Evolutionary conservation across 2,113 vertebrate species (phyloP).

Genomic region (Pycnonotus jocosus): DNA sequence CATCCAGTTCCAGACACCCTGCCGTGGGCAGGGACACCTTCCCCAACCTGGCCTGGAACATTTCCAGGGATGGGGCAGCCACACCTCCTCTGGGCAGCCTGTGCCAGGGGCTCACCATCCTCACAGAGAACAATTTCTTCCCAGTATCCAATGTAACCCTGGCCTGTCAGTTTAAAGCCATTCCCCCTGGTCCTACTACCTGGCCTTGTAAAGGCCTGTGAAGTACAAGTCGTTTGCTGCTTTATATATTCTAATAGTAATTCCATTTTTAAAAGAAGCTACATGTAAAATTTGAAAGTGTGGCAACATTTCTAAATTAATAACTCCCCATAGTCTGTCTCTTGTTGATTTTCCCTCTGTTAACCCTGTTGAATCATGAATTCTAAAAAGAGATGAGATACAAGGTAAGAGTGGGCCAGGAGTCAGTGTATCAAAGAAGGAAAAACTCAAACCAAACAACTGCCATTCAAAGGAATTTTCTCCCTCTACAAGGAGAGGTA

Average conservation of each 20-base stretch:
- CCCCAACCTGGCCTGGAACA: not conserved
- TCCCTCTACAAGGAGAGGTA: not conserved
- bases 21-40: not conserved
- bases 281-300: not conserved
- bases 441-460: not conserved
- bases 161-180: not conserved
- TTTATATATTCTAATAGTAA: not conserved
- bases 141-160: too few species aligned
- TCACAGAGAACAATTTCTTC: not conserved
- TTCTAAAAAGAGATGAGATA: not conserved
- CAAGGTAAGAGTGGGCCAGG: not conserved
- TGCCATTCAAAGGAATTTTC: not conserved
- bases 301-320: not conserved
- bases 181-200: not conserved
- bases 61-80: not conserved
- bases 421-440: not conserved
- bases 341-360: not conserved
- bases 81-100: not conserved
- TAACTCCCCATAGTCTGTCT: not conserved
- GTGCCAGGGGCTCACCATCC: not conserved
- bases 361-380: not conserved
- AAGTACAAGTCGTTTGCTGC: not conserved
- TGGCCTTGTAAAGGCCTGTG: not conserved
- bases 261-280: not conserved
- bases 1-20: not conserved